A percentile compares a stretch with the other conserved stretches of the same genome.
Evolutionary conservation across 2,888 invertebrate species (phyloP).

Genomic region (Epistrophella euchroma): DNA sequence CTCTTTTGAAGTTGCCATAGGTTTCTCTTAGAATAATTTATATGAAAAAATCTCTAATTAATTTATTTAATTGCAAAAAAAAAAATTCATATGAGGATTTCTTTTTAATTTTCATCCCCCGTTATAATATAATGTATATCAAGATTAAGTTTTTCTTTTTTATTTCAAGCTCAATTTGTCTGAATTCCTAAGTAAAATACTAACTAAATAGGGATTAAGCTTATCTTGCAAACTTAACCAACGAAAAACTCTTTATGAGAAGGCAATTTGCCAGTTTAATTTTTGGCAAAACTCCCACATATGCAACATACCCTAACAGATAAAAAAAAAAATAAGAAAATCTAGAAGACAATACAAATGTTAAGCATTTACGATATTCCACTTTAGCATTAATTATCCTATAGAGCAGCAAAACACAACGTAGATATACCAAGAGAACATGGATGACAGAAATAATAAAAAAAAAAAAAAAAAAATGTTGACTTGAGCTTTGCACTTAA

Average conservation of each 20-base stretch:
- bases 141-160: neutral
- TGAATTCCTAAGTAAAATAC: constrained; percentile 3
- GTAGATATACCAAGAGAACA: neutral
- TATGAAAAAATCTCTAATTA: too few species aligned
- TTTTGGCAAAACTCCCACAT: constrained; percentile 29
- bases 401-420: neutral
- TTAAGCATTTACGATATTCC: constrained; percentile 62
- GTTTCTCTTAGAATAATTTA: too few species aligned
- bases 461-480: constrained; percentile 37
- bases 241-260: constrained; percentile 60
- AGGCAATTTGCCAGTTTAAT: constrained; percentile 64
- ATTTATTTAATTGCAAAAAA: too few species aligned
- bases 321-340: neutral
- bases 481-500: constrained; percentile 70
- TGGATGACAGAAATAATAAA: neutral
- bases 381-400: constrained; percentile 49
- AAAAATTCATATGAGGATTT: too few species aligned
- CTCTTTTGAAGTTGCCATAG: too few species aligned
- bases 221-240: constrained; percentile 53
- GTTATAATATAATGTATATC: too few species aligned
- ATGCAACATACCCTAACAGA: constrained; percentile 5
- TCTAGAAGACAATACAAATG: constrained; percentile 51
- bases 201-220: constrained; percentile 45
- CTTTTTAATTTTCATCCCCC: too few species aligned
- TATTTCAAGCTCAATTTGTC: constrained; percentile 29